Evolutionary conservation across 1,140 invertebrate genomes (phyloP), one percentile per base, ranked within the genome.

Genomic region (Belonocnema kinseyi): DNA sequence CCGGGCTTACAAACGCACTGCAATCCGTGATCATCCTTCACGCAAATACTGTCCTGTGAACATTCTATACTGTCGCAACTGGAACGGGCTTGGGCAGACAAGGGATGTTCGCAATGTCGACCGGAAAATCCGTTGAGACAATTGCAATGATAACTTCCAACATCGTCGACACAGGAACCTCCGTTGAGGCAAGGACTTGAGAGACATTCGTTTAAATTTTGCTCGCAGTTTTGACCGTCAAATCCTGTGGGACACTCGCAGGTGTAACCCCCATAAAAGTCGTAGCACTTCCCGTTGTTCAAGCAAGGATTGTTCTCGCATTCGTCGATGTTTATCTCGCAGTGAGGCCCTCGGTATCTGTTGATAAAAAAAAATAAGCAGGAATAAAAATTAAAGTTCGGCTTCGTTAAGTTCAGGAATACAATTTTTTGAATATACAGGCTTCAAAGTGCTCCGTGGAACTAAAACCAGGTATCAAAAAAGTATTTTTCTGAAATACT

Each of bases 281-380:
- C 95, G 87, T 94, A 96, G 89, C 96, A 97, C 11, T 93, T 90
- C 21, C 97, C 95, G 0, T 94, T 93, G 91, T 97, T 96, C 13
- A 94, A 90, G 91, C 97, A 98, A 0, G 96, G 94, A 82, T 93
- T 93, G 46, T 92, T 90, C 10, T 90, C 73, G 91, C 97, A 98
- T 89, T 98, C 97, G 90, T 98, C 95, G 75, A 97, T 95, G 88
- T 98, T 96, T 2, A 93, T 91, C 86, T 97, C 96, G 90, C 97
- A 98, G 58, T 95, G 93, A 13, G 89, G 85, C 16, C 97, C 97
- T 74, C 92, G 93, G 89, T 96, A 99, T 14, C 96, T 94, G 88
- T 19, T 76, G 71, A 66, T 13, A 73, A 73, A 66, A 66, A 16
- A 73, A 73, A 66, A 73, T 73, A 10, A 72, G n/a, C 5, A 50